Percentiles rank a stretch among this genome's conserved stretches.
These are phyloP conservation scores for Beaufortia kweichowensis DNA, from an alignment of 2,113 vertebrate species.

Conservation along the genomic window DNA sequence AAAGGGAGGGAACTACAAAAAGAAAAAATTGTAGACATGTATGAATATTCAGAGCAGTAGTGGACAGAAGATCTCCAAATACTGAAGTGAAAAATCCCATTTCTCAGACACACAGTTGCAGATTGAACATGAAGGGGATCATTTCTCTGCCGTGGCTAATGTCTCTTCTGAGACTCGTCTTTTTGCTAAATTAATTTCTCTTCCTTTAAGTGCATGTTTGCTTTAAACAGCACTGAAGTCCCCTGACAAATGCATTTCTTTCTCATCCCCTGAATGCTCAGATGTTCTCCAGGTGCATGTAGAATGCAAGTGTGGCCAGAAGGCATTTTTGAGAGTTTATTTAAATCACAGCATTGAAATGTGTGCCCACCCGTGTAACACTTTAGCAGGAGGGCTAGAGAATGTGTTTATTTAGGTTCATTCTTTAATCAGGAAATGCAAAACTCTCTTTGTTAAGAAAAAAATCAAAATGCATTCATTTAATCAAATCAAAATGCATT, in stretches of 20 bases:
- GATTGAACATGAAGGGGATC: slow-evolving; percentile 64
- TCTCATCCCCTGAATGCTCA: slow-evolving; percentile 30
- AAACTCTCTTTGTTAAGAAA: background rate
- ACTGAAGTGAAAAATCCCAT: slow-evolving; percentile 45
- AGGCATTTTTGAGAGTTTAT: slow-evolving; percentile 16
- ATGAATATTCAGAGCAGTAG: slow-evolving; percentile 20
- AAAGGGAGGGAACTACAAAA: background rate
- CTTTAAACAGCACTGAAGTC: slow-evolving; percentile 52
- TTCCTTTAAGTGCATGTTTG: slow-evolving; percentile 51
- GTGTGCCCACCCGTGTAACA: background rate
- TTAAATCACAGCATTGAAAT: slow-evolving; percentile 29
- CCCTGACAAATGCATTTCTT: slow-evolving; percentile 62
- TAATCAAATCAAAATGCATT: too few relatives aligned
- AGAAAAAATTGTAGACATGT: slow-evolving; percentile 4
- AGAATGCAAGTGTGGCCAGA: slow-evolving; percentile 29
- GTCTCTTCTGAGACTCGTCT: slow-evolving; percentile 68
- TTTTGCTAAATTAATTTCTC: slow-evolving; percentile 70
- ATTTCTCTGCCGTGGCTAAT: slow-evolving; percentile 67
- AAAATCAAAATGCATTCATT: background rate
- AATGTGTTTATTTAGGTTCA: background rate
- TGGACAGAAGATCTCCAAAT: slow-evolving; percentile 22
- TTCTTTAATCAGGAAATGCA: background rate
- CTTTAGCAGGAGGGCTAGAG: background rate
- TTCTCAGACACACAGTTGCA: slow-evolving; percentile 43
- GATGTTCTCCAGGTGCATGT: slow-evolving; percentile 34